A percentile compares a stretch with the other conserved stretches of the same genome.
Evolutionary conservation across 2,888 invertebrate genomes (phyloP).

Genomic region (Desoria tigrina): DNA sequence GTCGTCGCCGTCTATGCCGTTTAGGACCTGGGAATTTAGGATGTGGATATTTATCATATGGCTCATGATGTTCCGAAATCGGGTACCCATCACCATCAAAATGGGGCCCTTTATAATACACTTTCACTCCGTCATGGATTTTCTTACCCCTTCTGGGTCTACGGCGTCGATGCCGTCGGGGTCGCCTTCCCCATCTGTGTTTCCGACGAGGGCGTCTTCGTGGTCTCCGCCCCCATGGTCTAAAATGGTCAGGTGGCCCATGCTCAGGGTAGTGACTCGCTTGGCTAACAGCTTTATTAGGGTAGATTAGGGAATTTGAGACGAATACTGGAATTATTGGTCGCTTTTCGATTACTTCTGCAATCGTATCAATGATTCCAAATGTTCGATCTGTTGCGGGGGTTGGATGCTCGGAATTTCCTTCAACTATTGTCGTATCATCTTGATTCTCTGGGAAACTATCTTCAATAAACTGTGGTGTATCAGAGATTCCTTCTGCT

Average conservation of each 20-base stretch:
- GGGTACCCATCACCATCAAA: slow-evolving; percentile 6
- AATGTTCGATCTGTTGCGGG: slow-evolving; percentile 9
- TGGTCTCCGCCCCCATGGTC: slow-evolving; percentile 16
- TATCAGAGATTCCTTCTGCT: no score
- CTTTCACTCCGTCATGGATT: background rate
- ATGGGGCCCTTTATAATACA: background rate
- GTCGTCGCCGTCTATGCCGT: background rate
- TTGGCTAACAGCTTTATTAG: slow-evolving; percentile 4
- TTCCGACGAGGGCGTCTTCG: slow-evolving; percentile 15
- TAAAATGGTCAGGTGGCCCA: slow-evolving; percentile 5
- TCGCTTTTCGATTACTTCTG: slow-evolving; percentile 14
- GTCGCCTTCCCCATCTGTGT: background rate
- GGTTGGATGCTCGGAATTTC: background rate
- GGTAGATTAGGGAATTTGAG: no score
- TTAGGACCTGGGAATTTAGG: slow-evolving; percentile 1
- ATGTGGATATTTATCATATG: background rate
- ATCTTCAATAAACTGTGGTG: no score
- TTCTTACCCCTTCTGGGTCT: background rate
- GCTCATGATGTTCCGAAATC: background rate
- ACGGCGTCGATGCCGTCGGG: background rate
- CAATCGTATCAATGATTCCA: background rate
- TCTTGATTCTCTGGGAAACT: background rate
- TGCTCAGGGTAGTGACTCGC: background rate
- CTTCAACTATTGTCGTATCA: background rate
- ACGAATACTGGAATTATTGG: slow-evolving; percentile 18